Conservation (phyloP, 2,797 vertebrate species). For the Cygnus olor region DNA sequence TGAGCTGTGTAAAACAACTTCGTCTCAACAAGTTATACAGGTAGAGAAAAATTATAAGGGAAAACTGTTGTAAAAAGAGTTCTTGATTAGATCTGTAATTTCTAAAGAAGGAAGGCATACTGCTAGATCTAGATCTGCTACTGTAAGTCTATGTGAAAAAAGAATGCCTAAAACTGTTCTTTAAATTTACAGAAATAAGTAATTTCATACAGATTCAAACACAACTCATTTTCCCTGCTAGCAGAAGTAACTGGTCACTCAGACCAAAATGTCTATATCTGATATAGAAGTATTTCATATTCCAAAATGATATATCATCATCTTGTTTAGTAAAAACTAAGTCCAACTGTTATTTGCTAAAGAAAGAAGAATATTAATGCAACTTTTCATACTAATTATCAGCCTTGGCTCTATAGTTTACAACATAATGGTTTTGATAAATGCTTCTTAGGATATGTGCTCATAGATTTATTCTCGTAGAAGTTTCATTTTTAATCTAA, state of each 20-base stretch:
- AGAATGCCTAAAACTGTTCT: neutral
- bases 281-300: neutral
- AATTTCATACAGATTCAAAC: neutral
- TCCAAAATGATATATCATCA: neutral
- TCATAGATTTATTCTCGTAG: neutral
- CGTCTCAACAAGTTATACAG: neutral
- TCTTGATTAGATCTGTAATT: neutral
- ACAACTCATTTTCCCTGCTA: neutral
- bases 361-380: neutral
- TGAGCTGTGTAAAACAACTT: neutral
- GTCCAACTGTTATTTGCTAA: neutral
- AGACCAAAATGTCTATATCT: neutral
- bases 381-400: neutral
- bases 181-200: neutral
- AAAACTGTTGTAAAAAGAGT: rapidly evolving
- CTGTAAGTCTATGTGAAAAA: neutral
- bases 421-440: neutral
- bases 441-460: neutral
- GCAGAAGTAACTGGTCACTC: neutral
- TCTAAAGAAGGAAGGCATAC: neutral
- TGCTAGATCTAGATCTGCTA: too few species aligned
- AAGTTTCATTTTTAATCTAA: neutral
- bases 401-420: neutral
- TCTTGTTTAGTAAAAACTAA: neutral
- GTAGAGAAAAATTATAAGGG: neutral